A percentile compares a stretch with the other conserved stretches of the same genome.
These are phyloP conservation scores for Neoscelio sp. DNA, from an alignment of 2,888 invertebrate species.

Conservation along the genomic window DNA sequence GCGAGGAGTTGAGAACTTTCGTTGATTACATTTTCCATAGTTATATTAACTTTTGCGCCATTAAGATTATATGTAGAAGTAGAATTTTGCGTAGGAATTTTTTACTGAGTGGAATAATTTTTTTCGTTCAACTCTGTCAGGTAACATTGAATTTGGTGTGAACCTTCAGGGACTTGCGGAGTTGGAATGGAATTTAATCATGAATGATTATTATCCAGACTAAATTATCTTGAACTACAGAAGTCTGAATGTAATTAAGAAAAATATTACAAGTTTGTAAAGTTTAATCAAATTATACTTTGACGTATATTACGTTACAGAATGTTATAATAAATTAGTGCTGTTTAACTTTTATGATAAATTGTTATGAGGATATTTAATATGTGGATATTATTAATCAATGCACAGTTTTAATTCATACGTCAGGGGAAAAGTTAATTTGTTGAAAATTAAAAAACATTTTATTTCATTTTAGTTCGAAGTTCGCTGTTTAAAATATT, in stretches of 20 bases:
- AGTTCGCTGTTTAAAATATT: no score
- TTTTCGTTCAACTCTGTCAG: conserved; percentile 47
- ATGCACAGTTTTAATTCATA: no score
- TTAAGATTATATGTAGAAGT: conserved; percentile 51
- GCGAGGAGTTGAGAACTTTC: neutral
- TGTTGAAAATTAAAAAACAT: no score
- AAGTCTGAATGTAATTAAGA: conserved; percentile 65
- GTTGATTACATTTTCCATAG: conserved; percentile 16
- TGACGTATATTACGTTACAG: conserved; percentile 54
- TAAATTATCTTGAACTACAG: conserved; percentile 63
- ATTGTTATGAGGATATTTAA: no score
- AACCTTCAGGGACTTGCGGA: conserved; percentile 57
- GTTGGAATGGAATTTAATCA: conserved; percentile 64
- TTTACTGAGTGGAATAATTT: conserved; percentile 51
- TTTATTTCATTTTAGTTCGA: no score
- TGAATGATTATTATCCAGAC: conserved; percentile 65
- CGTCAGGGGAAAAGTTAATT: no score
- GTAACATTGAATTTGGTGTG: conserved; percentile 60
- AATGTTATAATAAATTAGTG: conserved; percentile 64
- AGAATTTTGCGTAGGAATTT: conserved; percentile 41
- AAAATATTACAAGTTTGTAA: conserved; percentile 62
- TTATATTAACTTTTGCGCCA: conserved; percentile 48
- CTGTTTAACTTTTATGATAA: conserved; percentile 55
- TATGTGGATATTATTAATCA: no score
- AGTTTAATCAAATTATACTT: conserved; percentile 59